phyloP scores from a whole-genome alignment of 1,140 invertebrate species.

The Ditylenchus dipsaci region DNA sequence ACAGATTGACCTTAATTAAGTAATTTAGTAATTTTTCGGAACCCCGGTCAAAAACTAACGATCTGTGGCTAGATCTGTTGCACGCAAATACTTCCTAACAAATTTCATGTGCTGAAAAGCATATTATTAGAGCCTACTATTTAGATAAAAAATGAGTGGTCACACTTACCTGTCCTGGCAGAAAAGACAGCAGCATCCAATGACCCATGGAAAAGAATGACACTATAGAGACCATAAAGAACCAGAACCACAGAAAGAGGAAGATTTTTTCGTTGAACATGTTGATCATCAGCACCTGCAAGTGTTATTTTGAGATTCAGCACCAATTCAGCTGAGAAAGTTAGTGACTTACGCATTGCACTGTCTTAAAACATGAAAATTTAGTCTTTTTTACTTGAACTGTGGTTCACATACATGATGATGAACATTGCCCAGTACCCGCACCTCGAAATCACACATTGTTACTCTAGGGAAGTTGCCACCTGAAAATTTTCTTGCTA shows the following conservation, averaged over 20 bases:
- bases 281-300: constrained; percentile 63
- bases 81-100: constrained; percentile 54
- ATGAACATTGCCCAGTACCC: constrained; percentile 57
- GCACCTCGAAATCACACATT: constrained; percentile 41
- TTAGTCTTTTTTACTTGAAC: too few species aligned
- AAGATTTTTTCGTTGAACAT: constrained; percentile 65
- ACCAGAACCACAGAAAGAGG: constrained; percentile 63
- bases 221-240: constrained; percentile 62
- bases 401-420: too few species aligned
- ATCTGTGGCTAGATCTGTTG: constrained; percentile 57
- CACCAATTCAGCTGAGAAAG: neutral
- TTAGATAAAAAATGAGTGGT: too few species aligned
- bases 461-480: too few species aligned
- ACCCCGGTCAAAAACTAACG: constrained; percentile 27
- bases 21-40: neutral
- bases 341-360: constrained; percentile 46
- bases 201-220: constrained; percentile 59
- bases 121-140: neutral
- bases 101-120: constrained; percentile 58
- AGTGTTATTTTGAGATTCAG: neutral
- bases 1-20: constrained; percentile 41
- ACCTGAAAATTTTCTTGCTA: too few species aligned
- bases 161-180: constrained; percentile 55
- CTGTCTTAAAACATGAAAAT: too few species aligned
- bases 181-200: constrained; percentile 58